phyloP scores from a whole-genome alignment of 2,113 vertebrate genomes.

The Cyprinodon tularosa region DNA sequence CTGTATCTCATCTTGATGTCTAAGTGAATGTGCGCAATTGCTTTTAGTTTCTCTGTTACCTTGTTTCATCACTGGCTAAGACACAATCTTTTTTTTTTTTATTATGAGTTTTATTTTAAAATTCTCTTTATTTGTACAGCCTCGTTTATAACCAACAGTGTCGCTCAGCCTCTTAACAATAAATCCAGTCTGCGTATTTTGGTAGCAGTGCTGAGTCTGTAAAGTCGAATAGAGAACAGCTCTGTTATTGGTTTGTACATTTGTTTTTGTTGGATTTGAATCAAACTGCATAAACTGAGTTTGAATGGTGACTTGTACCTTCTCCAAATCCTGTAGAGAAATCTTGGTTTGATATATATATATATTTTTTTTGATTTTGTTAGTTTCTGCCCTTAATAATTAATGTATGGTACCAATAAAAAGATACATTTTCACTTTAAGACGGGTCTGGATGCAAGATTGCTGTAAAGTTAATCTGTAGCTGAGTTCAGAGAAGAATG shows the following conservation, averaged over 20 bases:
- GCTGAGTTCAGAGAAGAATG: not conserved
- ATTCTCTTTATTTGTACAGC: constrained; percentile 32
- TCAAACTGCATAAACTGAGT: constrained; percentile 61
- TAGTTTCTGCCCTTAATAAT: constrained; percentile 96
- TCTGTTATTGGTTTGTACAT: constrained; percentile 66
- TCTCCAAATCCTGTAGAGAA: constrained; percentile 78
- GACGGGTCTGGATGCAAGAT: not conserved
- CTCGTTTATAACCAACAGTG: constrained; percentile 28
- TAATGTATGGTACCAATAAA: constrained; percentile 99
- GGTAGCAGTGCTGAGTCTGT: constrained; percentile 61
- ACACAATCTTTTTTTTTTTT: not conserved
- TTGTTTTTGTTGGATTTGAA: constrained; percentile 57
- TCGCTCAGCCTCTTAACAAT: constrained; percentile 55
- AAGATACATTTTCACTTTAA: constrained; percentile 93
- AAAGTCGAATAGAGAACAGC: constrained; percentile 52
- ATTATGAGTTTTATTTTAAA: constrained; percentile 16
- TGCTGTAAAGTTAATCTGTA: not conserved
- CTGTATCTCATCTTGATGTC: constrained; percentile 55
- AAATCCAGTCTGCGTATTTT: constrained; percentile 48
- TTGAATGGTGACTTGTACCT: constrained; percentile 81
- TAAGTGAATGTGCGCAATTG: constrained; percentile 60
- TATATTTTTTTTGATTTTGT: constrained; percentile 80
- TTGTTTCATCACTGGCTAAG: constrained; percentile 35
- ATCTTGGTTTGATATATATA: constrained; percentile 82
- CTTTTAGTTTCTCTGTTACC: constrained; percentile 42